A percentile compares a stretch with the other conserved stretches of the same genome.
These are phyloP conservation scores for Pelusios castaneus DNA, from an alignment of 2,113 vertebrate species.

Conservation along the genomic window DNA sequence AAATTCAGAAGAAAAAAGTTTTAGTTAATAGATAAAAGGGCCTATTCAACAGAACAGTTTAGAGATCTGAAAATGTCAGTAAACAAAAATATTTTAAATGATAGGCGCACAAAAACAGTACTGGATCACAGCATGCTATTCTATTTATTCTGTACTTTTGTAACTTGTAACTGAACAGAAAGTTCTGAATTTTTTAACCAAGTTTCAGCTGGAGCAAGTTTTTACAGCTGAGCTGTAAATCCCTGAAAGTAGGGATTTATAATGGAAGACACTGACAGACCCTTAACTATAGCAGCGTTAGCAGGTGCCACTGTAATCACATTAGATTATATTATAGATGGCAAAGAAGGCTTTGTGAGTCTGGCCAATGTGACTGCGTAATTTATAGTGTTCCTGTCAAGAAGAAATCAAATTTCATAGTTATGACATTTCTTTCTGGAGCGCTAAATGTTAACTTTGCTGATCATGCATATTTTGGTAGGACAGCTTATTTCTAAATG, in stretches of 20 bases:
- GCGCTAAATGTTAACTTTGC: conserved; percentile 73
- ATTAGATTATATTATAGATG: conserved; percentile 53
- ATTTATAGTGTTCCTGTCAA: conserved; percentile 65
- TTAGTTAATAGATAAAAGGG: background rate
- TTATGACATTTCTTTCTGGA: conserved; percentile 74
- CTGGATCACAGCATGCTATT: background rate
- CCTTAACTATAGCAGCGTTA: conserved; percentile 21
- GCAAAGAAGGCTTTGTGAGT: conserved; percentile 42
- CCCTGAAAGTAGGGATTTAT: conserved; percentile 38
- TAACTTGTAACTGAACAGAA: background rate
- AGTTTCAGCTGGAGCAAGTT: conserved; percentile 1
- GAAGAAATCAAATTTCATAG: conserved; percentile 72
- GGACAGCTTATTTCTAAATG: conserved; percentile 68
- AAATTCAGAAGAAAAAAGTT: background rate
- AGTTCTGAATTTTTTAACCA: background rate
- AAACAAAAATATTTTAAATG: background rate
- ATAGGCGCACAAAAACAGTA: background rate
- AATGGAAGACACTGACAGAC: conserved; percentile 1
- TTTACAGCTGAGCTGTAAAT: conserved; percentile 5
- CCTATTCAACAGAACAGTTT: background rate
- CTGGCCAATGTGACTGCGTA: conserved; percentile 32
- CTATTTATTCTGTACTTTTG: background rate
- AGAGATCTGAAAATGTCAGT: background rate
- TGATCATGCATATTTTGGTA: conserved; percentile 61
- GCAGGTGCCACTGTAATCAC: conserved; percentile 31